Conservation (phyloP, 2,888 invertebrate genomes). For the Pristionchus entomophagus region DNA sequence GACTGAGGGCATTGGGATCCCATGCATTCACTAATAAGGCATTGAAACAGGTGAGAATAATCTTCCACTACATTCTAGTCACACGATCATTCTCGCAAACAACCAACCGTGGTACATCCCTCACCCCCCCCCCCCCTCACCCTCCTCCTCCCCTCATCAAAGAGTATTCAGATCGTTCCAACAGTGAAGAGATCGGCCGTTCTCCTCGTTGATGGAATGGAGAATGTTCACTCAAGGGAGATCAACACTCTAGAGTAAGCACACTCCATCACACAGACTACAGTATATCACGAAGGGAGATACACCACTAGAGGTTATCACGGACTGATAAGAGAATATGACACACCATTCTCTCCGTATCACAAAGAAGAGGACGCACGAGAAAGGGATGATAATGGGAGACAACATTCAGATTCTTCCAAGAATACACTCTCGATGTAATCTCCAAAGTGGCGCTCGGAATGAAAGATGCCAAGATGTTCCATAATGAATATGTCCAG, state of each 20-base stretch:
- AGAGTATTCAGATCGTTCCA: conserved; percentile 1
- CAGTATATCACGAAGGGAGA: too few species aligned
- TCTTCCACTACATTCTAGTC: neutral
- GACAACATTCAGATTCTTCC: conserved; percentile 55
- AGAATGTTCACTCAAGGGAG: neutral
- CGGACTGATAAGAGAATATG: neutral
- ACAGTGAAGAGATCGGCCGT: conserved; percentile 13
- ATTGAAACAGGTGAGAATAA: conserved; percentile 54
- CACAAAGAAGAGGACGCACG: neutral
- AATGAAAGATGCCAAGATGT: conserved; percentile 54
- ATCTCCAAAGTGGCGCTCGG: conserved; percentile 63
- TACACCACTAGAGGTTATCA: conserved; percentile 16
- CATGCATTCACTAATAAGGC: conserved; percentile 78
- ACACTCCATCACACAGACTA: neutral
- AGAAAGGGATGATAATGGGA: neutral
- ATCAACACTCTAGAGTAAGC: conserved; percentile 24
- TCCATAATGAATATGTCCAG: conserved; percentile 52
- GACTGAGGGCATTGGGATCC: conserved; percentile 78
- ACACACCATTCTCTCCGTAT: neutral
- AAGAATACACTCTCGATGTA: conserved; percentile 63
- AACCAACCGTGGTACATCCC: neutral
- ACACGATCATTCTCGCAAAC: neutral
- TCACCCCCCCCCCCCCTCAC: neutral
- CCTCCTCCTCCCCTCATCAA: neutral
- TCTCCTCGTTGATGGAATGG: conserved; percentile 14